Evolutionary conservation across 2,888 invertebrate genomes (phyloP).

Genomic region (Eupithecia pulchellata): DNA sequence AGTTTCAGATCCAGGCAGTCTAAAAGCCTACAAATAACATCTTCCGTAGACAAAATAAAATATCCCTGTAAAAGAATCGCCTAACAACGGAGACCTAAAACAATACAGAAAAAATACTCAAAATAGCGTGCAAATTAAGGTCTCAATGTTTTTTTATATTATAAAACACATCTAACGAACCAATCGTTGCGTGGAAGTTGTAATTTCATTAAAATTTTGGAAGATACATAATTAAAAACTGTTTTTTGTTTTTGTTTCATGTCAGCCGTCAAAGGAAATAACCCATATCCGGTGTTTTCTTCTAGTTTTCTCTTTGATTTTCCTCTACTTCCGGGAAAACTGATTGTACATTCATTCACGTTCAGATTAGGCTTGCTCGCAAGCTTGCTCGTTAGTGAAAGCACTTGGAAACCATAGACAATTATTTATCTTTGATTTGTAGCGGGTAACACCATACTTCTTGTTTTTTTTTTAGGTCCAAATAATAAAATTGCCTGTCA

Average conservation of each 20-base stretch:
- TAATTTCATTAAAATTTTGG: slow-evolving; percentile 79
- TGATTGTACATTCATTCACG: slow-evolving; percentile 9
- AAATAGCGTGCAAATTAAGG: slow-evolving; percentile 17
- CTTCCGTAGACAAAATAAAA: slow-evolving; percentile 54
- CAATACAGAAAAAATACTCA: slow-evolving; percentile 53
- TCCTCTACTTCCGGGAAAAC: slow-evolving; percentile 43
- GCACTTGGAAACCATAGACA: slow-evolving; percentile 40
- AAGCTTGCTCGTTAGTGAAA: not conserved
- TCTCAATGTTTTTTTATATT: slow-evolving; percentile 11
- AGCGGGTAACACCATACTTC: slow-evolving; percentile 26
- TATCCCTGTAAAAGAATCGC: slow-evolving; percentile 55
- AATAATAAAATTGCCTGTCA: slow-evolving; percentile 40
- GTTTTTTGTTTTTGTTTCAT: slow-evolving; percentile 81
- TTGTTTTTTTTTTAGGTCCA: slow-evolving; percentile 27
- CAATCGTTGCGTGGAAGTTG: slow-evolving; percentile 62
- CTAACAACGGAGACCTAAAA: slow-evolving; percentile 64
- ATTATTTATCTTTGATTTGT: slow-evolving; percentile 11
- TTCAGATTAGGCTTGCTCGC: slow-evolving; percentile 8
- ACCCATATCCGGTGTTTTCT: slow-evolving; percentile 52
- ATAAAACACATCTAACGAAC: slow-evolving; percentile 47
- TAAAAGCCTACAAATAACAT: slow-evolving; percentile 59
- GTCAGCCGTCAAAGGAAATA: slow-evolving; percentile 62
- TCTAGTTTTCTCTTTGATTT: slow-evolving; percentile 25
- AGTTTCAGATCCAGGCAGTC: slow-evolving; percentile 50
- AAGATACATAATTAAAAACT: slow-evolving; percentile 74